Conservation (phyloP, 2,888 invertebrate species). For the Diabrotica balteata region DNA sequence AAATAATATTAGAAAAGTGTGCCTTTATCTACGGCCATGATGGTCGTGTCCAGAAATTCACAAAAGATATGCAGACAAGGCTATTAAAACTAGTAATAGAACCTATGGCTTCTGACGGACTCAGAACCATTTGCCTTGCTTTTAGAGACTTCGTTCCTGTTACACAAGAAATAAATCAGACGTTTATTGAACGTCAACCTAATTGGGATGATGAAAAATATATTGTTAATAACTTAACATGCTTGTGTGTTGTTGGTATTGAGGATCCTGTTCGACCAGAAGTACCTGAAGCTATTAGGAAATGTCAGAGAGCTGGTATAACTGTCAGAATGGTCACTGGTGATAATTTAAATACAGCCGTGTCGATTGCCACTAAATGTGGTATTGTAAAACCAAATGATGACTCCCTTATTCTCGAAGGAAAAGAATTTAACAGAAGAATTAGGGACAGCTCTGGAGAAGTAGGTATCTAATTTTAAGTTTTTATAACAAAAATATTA, state of each 20-base stretch:
- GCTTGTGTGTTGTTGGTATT: slow-evolving; percentile 95
- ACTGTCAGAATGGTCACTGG: slow-evolving; percentile 99
- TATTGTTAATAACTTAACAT: slow-evolving; percentile 91
- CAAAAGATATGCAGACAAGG: slow-evolving; percentile 90
- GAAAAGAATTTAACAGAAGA: slow-evolving; percentile 95
- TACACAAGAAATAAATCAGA: slow-evolving; percentile 90
- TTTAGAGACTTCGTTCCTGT: slow-evolving; percentile 94
- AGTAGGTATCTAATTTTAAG: slow-evolving; percentile 62
- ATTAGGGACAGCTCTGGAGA: slow-evolving; percentile 89
- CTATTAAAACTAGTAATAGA: slow-evolving; percentile 94
- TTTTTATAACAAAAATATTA: no score
- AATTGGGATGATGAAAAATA: slow-evolving; percentile 98
- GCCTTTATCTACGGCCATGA: slow-evolving; percentile 94
- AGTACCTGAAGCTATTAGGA: slow-evolving; percentile 93
- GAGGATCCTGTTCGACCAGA: slow-evolving; percentile 99
- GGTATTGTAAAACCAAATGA: slow-evolving; percentile 94
- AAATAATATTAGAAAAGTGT: slow-evolving; percentile 98
- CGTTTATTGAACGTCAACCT: slow-evolving; percentile 88
- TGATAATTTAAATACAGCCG: slow-evolving; percentile 98
- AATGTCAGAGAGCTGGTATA: slow-evolving; percentile 97
- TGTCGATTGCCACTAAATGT: slow-evolving; percentile 97
- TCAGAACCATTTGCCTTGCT: slow-evolving; percentile 94
- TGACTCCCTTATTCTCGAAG: slow-evolving; percentile 95
- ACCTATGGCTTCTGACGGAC: slow-evolving; percentile 97
- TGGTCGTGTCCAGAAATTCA: slow-evolving; percentile 90